phyloP scores from a whole-genome alignment of 2,888 invertebrate species.

The Zhuqinia jingwanae region DNA sequence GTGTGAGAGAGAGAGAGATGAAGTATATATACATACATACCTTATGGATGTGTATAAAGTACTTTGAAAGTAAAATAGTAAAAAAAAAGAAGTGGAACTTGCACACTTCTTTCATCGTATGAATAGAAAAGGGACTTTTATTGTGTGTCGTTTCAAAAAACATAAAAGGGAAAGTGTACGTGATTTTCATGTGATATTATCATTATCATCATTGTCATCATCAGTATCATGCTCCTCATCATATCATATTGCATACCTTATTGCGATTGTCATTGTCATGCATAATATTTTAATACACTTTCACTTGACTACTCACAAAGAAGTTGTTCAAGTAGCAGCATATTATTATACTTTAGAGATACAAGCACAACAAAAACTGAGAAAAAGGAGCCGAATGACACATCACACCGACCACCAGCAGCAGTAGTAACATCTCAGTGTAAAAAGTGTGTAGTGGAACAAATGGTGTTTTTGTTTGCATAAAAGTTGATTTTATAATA shows the following conservation, averaged over 20 bases:
- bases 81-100: neutral
- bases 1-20: neutral
- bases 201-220: conserved; percentile 48
- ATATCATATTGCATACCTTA: conserved; percentile 54
- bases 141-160: conserved; percentile 32
- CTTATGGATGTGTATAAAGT: neutral
- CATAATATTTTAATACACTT: conserved; percentile 54
- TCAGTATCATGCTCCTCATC: conserved; percentile 15
- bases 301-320: neutral
- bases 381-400: neutral
- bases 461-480: conserved; percentile 53
- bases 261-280: conserved; percentile 58
- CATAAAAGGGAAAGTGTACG: conserved; percentile 58
- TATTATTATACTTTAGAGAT: conserved; percentile 13
- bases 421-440: no score
- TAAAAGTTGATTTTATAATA: conserved; percentile 46
- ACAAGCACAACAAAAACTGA: conserved; percentile 29
- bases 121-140: conserved; percentile 23
- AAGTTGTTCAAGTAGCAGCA: conserved; percentile 6
- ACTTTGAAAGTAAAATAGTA: neutral
- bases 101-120: neutral
- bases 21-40: neutral
- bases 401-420: no score
- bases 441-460: conserved; percentile 59
- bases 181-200: conserved; percentile 58